Evolutionary conservation across 2,797 vertebrate species (phyloP), one percentile per base, ranked within the genome.

Genomic region (Periparus ater): DNA sequence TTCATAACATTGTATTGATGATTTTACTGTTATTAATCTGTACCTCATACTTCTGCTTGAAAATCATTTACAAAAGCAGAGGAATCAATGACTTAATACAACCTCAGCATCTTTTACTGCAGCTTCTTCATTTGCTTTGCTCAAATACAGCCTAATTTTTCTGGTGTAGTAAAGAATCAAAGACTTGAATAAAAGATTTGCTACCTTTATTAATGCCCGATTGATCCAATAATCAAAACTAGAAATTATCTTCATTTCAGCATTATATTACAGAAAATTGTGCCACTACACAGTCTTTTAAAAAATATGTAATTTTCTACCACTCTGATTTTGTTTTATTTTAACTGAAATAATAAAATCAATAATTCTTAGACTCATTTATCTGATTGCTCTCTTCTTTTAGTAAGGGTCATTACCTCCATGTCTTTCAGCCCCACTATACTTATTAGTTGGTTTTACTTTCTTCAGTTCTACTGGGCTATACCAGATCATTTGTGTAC

Each of bases 261-360:
- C 9, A 4, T 42, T 89, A 55, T 7, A 62, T 8, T 25, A 63
- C 57, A 89, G 2, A 88, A 54, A 80, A 78, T 6, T 62, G 44
- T 72, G 38, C 29, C 32, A 44, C 44, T 78, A 61, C 1, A 11
- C 16, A 5, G 17, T n/a, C 57, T 85, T 26, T 6, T 12, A 51
- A 73, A 77, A 63, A 74, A 57, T 0, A 70, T 0, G 5, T 32
- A 10, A 63, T 82, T 87, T 92, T 73, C 73, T 84, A 70, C 60
- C 38, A 25, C 15, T 92, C 50, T 32, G 40, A 58, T 63, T 79
- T 65, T 86, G 34, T 34, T 84, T 74, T 79, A 57, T 67, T 89
- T 95, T 72, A 75, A 81, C 73, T 85, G 57, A 93, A 81, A 93
- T 57, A 1, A 74, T 71, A 82, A 91, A 91, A 81, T 78, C 68